Conservation (phyloP, 2,888 invertebrate genomes). For the Microchrysa polita region DNA sequence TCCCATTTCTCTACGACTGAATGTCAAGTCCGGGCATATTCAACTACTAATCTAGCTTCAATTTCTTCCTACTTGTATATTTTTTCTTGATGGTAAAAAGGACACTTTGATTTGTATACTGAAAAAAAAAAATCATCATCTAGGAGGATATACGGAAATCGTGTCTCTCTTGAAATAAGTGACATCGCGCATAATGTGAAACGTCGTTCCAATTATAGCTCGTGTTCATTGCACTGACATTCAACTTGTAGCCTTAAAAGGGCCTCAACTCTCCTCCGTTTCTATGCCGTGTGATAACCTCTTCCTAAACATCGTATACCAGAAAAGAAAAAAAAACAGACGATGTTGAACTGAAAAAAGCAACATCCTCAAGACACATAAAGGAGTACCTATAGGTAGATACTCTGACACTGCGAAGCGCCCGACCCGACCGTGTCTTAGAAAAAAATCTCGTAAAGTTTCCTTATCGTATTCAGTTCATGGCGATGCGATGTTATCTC, state of each 20-base stretch:
- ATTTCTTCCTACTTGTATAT: too few relatives aligned
- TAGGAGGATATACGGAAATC: constrained; percentile 2
- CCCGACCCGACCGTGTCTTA: background rate
- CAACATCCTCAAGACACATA: background rate
- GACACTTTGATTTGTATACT: too few relatives aligned
- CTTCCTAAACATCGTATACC: background rate
- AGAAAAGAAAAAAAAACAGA: background rate
- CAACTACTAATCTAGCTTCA: too few relatives aligned
- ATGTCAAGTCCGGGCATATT: too few relatives aligned
- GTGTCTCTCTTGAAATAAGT: constrained; percentile 11
- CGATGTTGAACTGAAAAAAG: background rate
- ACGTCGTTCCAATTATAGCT: constrained; percentile 13
- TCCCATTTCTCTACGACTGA: too few relatives aligned
- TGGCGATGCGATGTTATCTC: constrained; percentile 18
- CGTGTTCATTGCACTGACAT: constrained; percentile 12
- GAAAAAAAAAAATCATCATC: too few relatives aligned
- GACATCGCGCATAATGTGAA: constrained; percentile 24
- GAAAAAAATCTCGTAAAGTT: constrained; percentile 12
- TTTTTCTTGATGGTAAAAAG: too few relatives aligned
- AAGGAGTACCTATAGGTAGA: too few relatives aligned
- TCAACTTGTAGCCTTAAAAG: constrained; percentile 10
- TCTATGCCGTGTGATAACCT: background rate
- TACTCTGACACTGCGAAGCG: too few relatives aligned
- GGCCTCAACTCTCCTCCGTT: background rate
- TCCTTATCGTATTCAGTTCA: constrained; percentile 18